Base-by-base conservation (phyloP, 2,113 vertebrate genomes). In the Hyla sarda region DNA sequence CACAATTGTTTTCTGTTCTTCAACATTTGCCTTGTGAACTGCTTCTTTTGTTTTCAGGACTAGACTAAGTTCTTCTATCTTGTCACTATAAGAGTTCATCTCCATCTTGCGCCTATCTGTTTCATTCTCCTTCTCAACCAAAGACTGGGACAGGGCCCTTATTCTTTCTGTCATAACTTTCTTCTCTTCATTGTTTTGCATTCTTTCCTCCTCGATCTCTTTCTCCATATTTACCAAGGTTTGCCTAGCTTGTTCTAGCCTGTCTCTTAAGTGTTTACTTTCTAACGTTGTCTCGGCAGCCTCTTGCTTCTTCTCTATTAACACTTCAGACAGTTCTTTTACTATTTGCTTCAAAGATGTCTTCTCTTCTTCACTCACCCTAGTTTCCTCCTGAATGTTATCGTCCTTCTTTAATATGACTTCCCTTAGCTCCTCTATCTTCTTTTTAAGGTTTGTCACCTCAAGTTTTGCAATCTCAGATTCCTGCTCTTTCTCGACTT, bases 21-120 rank as follows among this genome's bases (percentile, higher is more conserved):
- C 47, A 23, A 23, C 37, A 5, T 72, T 28, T 1, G 19, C 14
- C 28, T 74, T 71, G 14, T 21, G 25, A 14, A 5, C 6, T 10
- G 13, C 34, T 30, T 73, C 37, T 6, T 86, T 81, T 25, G 45
- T 54, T 6, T 32, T 48, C 52, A 32, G 25, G 12, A 17, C 48
- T 16, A 41, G 34, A 30, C 16, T 17, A 12, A 80, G 25, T 21
- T 60, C 34, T 62, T 19, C 62, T n/a, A 82, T 11, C 13, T 73
- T 88, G 37, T 21, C 72, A 77, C 14, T 85, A 65, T 88, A 85
- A 41, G 48, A 23, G 21, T 72, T 47, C 19, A 50, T 72, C 83
- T 92, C 92, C 12, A 87, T 82, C 47, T 90, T 80, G 88, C 90
- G 78, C 67, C 87, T 25, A 9, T 72, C 65, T 41, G 30, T n/a